Evolutionary conservation across 2,888 invertebrate species (phyloP).

Genomic region (Melanchra persicariae): DNA sequence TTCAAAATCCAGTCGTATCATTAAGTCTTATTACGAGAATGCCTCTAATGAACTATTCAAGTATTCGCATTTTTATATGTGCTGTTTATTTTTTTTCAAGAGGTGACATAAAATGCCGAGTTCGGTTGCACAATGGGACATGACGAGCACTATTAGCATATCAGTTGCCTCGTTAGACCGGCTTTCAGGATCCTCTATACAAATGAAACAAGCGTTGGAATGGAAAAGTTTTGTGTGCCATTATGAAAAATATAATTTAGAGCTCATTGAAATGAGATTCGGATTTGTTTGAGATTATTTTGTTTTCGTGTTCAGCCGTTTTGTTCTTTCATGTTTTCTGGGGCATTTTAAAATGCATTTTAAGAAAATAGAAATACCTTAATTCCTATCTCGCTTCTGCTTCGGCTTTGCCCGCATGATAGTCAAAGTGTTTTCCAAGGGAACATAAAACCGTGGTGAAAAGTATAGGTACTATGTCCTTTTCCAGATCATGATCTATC

Average conservation of each 20-base stretch:
- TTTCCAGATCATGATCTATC: too few species aligned
- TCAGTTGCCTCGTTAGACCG: constrained; percentile 77
- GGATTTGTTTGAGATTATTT: constrained; percentile 18
- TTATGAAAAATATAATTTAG: constrained; percentile 57
- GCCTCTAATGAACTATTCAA: constrained; percentile 74
- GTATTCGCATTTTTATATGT: constrained; percentile 67
- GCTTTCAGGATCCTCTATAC: constrained; percentile 63
- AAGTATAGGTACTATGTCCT: too few species aligned
- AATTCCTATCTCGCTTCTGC: too few species aligned
- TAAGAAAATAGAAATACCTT: background rate
- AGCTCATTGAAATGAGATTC: constrained; percentile 20
- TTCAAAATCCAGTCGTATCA: constrained; percentile 26
- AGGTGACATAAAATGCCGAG: constrained; percentile 69
- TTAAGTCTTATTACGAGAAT: constrained; percentile 46
- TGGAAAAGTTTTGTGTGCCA: constrained; percentile 55
- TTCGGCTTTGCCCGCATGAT: too few species aligned
- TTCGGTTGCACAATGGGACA: constrained; percentile 76
- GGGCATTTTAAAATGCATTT: background rate
- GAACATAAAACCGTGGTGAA: too few species aligned
- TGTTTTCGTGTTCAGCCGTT: background rate
- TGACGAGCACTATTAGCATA: constrained; percentile 84
- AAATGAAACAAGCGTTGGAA: constrained; percentile 69
- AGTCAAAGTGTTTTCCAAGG: too few species aligned
- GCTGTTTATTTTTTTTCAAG: constrained; percentile 68
- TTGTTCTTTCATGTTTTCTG: background rate